Evolutionary conservation across 2,797 vertebrate genomes (phyloP), one percentile per base, ranked within the genome.

Genomic region (Protonibea diacanthus): DNA sequence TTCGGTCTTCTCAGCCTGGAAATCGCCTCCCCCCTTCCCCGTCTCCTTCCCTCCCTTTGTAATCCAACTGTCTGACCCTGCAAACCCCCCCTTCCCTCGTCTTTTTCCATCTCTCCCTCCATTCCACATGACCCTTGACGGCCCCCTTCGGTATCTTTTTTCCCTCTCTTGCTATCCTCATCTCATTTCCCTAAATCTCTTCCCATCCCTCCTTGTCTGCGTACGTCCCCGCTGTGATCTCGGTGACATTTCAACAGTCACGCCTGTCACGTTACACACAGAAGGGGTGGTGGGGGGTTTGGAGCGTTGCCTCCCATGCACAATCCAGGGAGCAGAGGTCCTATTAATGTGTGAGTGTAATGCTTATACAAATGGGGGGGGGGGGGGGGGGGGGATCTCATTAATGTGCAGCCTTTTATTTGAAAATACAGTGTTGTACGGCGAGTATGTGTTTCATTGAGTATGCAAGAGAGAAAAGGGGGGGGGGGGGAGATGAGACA

Each of bases 171-270:
- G 10, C 73, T 17, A 42, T 69, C 70, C 47, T 67, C 64, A 45
- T 87, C 87, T 85, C 68, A 82, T 89, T 82, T 83, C 74, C 74
- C 81, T 89, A 89, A 91, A 87, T 86, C 89, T 86, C 80, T 64
- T 51, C 44, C 66, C 63, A 47, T 85, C 80, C n/a, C 64, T 76
- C 38, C 74, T 6, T 29, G 71, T 84, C 78, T 10, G 61, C 14
- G 14, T 40, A 44, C 4, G 42, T 76, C 74, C 71, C 81, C 17
- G 65, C 86, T 84, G 71, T 88, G 92, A 94, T 94, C 91, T 69
- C 53, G 87, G 72, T 93, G 93, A 92, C 93, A 94, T 94, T 94
- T 94, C 84, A 44, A 75, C 89, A 90, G 91, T 92, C 94, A 94
- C 85, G 89, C 75, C 83, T 90, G 89, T 86, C 93, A 88, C 78